Conservation (phyloP, 1,140 invertebrate genomes). For the Rhysida immarginata region DNA sequence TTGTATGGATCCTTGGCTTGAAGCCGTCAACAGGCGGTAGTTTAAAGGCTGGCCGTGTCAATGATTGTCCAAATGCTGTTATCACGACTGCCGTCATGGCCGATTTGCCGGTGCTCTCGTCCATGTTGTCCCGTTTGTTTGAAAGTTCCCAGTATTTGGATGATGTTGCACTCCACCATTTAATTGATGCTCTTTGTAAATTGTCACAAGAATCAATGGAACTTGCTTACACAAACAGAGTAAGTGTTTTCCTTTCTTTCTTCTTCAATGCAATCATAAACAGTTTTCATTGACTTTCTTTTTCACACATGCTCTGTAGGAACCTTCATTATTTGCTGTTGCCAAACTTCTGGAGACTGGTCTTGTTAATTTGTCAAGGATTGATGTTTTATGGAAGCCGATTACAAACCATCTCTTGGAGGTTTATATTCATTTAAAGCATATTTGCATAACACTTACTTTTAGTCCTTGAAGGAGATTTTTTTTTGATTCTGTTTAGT, state of each 20-base stretch:
- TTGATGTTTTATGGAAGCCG: slow-evolving; percentile 89
- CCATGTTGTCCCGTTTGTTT: slow-evolving; percentile 83
- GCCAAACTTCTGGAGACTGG: slow-evolving; percentile 94
- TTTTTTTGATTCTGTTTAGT: too few species aligned
- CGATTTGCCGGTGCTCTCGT: slow-evolving; percentile 79
- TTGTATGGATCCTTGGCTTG: slow-evolving; percentile 94
- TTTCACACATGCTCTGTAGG: slow-evolving; percentile 38
- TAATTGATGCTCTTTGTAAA: slow-evolving; percentile 93
- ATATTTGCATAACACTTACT: too few species aligned
- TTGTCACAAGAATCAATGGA: slow-evolving; percentile 95
- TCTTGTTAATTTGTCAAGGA: slow-evolving; percentile 78
- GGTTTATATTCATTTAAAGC: slow-evolving; percentile 38
- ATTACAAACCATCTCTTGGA: slow-evolving; percentile 92
- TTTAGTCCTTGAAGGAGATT: too few species aligned
- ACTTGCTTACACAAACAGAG: slow-evolving; percentile 81
- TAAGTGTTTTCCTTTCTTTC: slow-evolving; percentile 27
- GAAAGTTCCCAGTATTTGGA: slow-evolving; percentile 87
- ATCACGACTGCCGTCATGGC: slow-evolving; percentile 92
- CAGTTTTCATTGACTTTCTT: background rate
- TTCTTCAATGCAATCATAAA: background rate
- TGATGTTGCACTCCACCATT: slow-evolving; percentile 85
- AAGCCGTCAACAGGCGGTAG: slow-evolving; percentile 86
- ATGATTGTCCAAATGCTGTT: slow-evolving; percentile 68
- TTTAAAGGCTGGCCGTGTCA: slow-evolving; percentile 46
- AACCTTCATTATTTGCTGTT: slow-evolving; percentile 92